Evolutionary conservation across 2,113 vertebrate species (phyloP).

Genomic region (Andinoacara biseriatus): DNA sequence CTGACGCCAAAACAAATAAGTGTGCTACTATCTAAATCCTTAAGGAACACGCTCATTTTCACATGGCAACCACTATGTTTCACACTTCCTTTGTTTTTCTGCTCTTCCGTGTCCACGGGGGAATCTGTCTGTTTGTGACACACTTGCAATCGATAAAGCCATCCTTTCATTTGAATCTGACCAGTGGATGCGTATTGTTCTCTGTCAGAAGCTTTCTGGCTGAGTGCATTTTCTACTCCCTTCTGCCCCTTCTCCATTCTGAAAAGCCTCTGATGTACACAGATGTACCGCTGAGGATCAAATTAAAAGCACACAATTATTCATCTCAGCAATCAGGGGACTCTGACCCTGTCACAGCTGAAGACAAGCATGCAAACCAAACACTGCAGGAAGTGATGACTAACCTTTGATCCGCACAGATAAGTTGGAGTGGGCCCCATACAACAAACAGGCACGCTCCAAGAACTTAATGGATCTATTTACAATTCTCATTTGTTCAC

Average conservation of each 20-base stretch:
- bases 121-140: constrained; percentile 22
- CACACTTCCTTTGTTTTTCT: constrained; percentile 18
- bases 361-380: constrained; percentile 59
- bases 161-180: constrained; percentile 20
- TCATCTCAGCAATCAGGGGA: constrained; percentile 40
- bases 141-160: neutral
- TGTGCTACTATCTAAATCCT: constrained; percentile 26
- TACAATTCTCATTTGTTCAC: constrained; percentile 24
- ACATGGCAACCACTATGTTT: constrained; percentile 24
- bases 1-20: constrained; percentile 46
- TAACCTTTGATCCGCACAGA: constrained; percentile 32
- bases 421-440: neutral
- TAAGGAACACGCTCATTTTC: constrained; percentile 10
- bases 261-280: constrained; percentile 15
- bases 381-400: constrained; percentile 2
- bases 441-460: constrained; percentile 8
- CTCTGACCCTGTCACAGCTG: constrained; percentile 54
- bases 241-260: neutral
- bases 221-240: constrained; percentile 44
- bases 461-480: constrained; percentile 44
- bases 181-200: constrained; percentile 23
- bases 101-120: neutral
- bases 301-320: constrained; percentile 69
- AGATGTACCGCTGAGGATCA: constrained; percentile 38
- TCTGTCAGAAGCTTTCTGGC: constrained; percentile 46